Base-by-base conservation (phyloP, 2,113 vertebrate species). In the Procavia capensis region DNA sequence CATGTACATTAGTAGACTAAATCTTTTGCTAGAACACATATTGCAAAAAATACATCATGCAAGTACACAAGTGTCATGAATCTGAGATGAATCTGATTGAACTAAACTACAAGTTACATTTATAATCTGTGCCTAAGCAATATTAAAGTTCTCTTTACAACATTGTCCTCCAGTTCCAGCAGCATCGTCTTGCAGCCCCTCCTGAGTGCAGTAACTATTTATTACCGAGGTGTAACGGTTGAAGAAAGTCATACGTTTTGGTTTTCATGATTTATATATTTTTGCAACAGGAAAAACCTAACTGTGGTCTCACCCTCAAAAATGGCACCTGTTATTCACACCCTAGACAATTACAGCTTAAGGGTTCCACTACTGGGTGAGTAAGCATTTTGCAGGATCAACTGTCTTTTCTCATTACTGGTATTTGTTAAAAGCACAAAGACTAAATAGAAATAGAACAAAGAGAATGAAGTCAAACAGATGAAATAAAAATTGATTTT, bases 401-500 rank as follows among this genome's bases (percentile, higher is more conserved):
- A 83, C 34, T 39, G 4, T 47, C 82, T 75, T 88, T 92, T 94
- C 70, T 95, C 25, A 76, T 50, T 63, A 31, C 39, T 43, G 81
- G 16, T 85, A 36, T 36, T 68, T 66, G 88, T 80, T 80, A 27
- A 61, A 87, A 79, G 36, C 43, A 39, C n/a, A 43, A 19, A 82
- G 4, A 0, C 61, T 78, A 92, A 88, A 57, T 59, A 43, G 27
- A 64, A 78, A 64, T 43, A 85, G 39, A 87, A 89, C 59, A 13
- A 89, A 89, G 29, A 8, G 13, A 90, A 24, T 82, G 84, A 59
- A 57, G 6, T 54, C 36, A 91, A 47, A 50, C 29, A 72, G 34
- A 91, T 50, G 34, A 89, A 81, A 75, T 88, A 88, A 70, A 80
- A 7, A 36, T 76, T 47, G 43, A 85, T 76, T 85, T 95, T 85